Evolutionary conservation across 1,140 invertebrate species (phyloP).

Genomic region (Acyrthosiphon pisum): DNA sequence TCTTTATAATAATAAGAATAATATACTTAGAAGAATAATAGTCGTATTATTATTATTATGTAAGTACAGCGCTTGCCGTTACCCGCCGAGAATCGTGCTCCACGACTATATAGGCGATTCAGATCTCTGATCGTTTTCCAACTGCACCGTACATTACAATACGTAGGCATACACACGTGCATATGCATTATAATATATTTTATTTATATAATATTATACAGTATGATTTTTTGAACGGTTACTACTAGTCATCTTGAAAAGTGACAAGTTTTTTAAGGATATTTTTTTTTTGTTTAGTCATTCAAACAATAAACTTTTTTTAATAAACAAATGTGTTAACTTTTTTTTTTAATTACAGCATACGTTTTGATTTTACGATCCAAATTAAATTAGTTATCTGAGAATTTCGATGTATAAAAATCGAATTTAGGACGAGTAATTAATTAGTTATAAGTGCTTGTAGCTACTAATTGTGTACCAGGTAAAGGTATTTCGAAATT

Average conservation of each 20-base stretch:
- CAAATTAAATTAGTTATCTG: not conserved
- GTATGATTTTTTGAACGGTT: too few relatives aligned
- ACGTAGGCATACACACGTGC: not conserved
- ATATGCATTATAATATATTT: not conserved
- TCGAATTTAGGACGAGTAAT: not conserved
- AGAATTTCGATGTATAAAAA: not conserved
- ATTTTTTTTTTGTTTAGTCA: not conserved
- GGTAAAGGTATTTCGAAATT: not conserved
- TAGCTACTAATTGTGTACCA: not conserved
- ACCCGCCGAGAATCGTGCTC: conserved; percentile 17
- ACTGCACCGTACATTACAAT: not conserved
- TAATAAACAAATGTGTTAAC: not conserved
- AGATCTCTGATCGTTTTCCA: conserved; percentile 14
- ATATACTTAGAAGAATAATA: not conserved
- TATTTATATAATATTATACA: too few relatives aligned
- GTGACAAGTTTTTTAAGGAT: not conserved
- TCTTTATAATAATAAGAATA: not conserved
- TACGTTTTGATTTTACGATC: not conserved
- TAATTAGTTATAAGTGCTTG: not conserved
- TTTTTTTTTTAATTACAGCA: not conserved
- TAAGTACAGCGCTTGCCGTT: not conserved
- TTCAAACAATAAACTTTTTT: not conserved
- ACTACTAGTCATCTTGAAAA: not conserved
- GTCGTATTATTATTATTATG: not conserved
- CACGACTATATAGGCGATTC: not conserved